Percentiles rank a stretch among this genome's conserved stretches.
These are phyloP conservation scores for Oncorhynchus clarkii DNA, from an alignment of 2,113 vertebrate species.

Conservation along the genomic window DNA sequence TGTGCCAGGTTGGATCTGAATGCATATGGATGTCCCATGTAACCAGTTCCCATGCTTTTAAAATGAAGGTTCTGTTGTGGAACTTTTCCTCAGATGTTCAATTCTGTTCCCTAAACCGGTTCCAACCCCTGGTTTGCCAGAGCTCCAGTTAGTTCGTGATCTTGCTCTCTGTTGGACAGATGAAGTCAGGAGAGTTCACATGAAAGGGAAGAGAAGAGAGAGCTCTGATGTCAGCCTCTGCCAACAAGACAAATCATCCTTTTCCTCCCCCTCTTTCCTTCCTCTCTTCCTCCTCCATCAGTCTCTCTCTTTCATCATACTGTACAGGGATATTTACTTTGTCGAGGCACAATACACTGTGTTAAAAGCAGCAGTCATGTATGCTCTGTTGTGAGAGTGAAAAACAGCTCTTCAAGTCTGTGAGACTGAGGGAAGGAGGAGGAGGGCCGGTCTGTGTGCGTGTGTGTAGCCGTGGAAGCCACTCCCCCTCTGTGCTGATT, in stretches of 20 bases:
- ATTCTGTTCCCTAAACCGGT: no score
- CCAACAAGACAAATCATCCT: constrained; percentile 50
- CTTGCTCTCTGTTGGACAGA: constrained; percentile 26
- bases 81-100: no score
- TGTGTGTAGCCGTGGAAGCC: constrained; percentile 54
- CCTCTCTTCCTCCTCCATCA: constrained; percentile 21
- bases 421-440: constrained; percentile 14
- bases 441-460: constrained; percentile 24
- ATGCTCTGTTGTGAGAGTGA: constrained; percentile 20
- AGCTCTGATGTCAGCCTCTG: constrained; percentile 40
- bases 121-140: neutral
- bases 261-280: constrained; percentile 27
- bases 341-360: no score
- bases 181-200: constrained; percentile 45
- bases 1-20: no score
- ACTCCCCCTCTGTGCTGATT: constrained; percentile 70
- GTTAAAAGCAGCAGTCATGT: no score
- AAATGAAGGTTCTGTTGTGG: no score
- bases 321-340: neutral
- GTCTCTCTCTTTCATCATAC: neutral
- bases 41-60: no score
- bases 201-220: constrained; percentile 31
- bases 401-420: constrained; percentile 39
- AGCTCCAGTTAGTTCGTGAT: constrained; percentile 19
- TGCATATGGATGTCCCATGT: no score